These are phyloP conservation scores for Sebastes oblongus DNA, from an alignment of 2,797 vertebrate genomes.

Conservation along the genomic window DNA sequence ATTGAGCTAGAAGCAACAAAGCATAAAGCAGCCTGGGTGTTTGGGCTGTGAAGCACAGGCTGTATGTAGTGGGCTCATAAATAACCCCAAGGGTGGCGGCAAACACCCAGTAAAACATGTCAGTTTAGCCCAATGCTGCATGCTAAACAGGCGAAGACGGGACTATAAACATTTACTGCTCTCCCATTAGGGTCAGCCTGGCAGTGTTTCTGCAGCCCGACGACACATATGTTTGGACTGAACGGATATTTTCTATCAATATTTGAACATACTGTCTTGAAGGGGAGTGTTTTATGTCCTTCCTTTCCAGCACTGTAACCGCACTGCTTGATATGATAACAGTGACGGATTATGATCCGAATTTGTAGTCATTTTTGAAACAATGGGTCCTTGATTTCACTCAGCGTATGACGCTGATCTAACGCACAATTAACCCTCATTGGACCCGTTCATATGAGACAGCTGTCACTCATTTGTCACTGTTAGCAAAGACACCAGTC, in stretches of 20 bases:
- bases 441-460: not conserved
- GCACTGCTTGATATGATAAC: not conserved
- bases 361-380: not conserved
- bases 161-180: conserved; percentile 13
- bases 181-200: not conserved
- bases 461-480: not conserved
- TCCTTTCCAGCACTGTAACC: not conserved
- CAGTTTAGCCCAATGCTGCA: conserved; percentile 42
- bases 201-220: not conserved
- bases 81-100: conserved; percentile 41
- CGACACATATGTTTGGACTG: not conserved
- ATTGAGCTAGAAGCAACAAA: conserved; percentile 33
- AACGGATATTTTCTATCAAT: not conserved
- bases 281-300: not conserved
- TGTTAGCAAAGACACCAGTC: not conserved
- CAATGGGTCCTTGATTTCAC: not conserved
- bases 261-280: not conserved
- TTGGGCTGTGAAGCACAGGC: conserved; percentile 39
- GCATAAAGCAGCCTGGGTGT: conserved; percentile 27
- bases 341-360: not conserved
- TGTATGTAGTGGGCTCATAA: conserved; percentile 26
- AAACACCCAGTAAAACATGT: conserved; percentile 49
- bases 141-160: conserved; percentile 33
- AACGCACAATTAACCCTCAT: not conserved
- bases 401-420: not conserved